phyloP scores from a whole-genome alignment of 2,797 vertebrate species.

The Peromyscus eremicus region DNA sequence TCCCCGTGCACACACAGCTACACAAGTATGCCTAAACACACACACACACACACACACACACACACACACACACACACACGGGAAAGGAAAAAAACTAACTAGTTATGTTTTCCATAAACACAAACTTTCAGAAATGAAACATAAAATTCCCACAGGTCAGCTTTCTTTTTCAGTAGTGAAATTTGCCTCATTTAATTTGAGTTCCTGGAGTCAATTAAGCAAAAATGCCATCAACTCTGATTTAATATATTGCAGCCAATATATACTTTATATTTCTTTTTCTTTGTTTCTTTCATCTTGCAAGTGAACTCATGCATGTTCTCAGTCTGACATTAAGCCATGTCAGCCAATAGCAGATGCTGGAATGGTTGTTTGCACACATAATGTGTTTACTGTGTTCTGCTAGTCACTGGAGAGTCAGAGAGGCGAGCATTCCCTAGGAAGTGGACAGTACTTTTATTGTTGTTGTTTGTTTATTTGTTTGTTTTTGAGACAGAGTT shows the following conservation, averaged over 20 bases:
- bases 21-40: not conserved
- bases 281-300: slow-evolving; percentile 60
- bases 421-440: not conserved
- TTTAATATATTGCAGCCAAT: slow-evolving; percentile 12
- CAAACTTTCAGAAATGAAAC: slow-evolving; percentile 55
- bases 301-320: slow-evolving; percentile 20
- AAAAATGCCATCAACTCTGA: slow-evolving; percentile 52
- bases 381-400: slow-evolving; percentile 10
- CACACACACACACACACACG: not conserved
- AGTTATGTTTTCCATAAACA: slow-evolving; percentile 31
- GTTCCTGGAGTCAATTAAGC: slow-evolving; percentile 44
- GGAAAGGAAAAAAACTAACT: not conserved
- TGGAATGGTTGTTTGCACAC: slow-evolving; percentile 40
- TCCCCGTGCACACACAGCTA: not conserved
- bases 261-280: slow-evolving; percentile 21
- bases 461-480: too few relatives aligned
- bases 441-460: not conserved
- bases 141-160: slow-evolving; percentile 2
- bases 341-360: not conserved
- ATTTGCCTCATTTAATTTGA: slow-evolving; percentile 51
- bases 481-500: too few relatives aligned
- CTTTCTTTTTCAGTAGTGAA: slow-evolving; percentile 61
- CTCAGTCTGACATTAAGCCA: slow-evolving; percentile 50
- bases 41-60: not conserved
- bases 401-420: slow-evolving; percentile 38